Evolutionary conservation across 2,797 vertebrate genomes (phyloP).

Genomic region (Rhynchotus rufescens): DNA sequence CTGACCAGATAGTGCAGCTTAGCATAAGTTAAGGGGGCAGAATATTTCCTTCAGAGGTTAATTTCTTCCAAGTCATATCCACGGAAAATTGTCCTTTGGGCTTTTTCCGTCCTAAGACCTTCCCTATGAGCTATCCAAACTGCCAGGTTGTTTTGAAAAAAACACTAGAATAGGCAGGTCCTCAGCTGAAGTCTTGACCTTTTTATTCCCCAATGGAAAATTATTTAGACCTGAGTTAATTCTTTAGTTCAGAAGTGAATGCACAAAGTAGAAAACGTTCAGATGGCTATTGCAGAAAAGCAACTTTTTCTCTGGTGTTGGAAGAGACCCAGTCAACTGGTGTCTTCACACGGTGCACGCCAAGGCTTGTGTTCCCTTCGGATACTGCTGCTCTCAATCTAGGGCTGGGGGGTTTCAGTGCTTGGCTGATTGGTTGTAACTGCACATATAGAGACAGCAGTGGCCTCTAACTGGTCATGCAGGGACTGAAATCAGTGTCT

Average conservation of each 20-base stretch:
- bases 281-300: background rate
- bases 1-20: background rate
- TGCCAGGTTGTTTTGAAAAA: background rate
- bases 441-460: background rate
- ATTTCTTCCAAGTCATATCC: background rate
- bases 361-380: background rate
- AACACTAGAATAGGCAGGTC: background rate
- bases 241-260: background rate
- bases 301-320: background rate
- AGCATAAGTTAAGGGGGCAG: background rate
- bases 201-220: background rate
- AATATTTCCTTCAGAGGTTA: background rate
- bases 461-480: background rate
- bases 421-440: background rate
- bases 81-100: background rate
- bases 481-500: background rate
- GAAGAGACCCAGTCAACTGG: background rate
- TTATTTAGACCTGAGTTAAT: background rate
- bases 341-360: background rate
- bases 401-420: background rate
- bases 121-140: background rate
- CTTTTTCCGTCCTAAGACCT: background rate
- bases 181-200: background rate
- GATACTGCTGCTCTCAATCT: background rate
- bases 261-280: background rate